phyloP scores from a whole-genome alignment of 2,113 vertebrate genomes.

The Pterocles gutturalis region DNA sequence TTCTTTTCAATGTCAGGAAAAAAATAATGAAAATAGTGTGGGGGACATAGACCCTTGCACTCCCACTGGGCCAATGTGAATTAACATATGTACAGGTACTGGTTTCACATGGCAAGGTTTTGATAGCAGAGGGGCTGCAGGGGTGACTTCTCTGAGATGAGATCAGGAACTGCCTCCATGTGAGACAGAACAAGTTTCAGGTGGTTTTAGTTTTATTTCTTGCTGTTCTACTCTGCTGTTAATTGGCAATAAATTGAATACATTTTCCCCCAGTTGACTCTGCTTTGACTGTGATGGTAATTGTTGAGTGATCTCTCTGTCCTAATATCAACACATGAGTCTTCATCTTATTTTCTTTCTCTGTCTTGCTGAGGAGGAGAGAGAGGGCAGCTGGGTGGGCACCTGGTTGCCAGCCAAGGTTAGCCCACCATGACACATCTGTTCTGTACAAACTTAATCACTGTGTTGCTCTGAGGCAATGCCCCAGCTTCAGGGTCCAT shows the following conservation, averaged over 20 bases:
- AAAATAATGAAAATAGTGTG: background rate
- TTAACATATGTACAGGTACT: fast-evolving
- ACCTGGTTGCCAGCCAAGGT: background rate
- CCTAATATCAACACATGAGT: background rate
- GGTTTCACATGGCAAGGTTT: background rate
- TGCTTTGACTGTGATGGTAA: background rate
- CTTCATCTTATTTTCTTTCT: background rate
- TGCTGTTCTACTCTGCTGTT: too few relatives aligned
- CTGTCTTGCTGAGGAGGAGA: background rate
- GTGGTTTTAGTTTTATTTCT: background rate
- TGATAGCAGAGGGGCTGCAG: background rate
- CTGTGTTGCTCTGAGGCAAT: background rate
- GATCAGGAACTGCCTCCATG: fast-evolving
- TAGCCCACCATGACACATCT: background rate
- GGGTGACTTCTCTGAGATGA: background rate
- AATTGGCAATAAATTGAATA: background rate
- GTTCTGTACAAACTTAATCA: background rate
- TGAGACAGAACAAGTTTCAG: background rate
- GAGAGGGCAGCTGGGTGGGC: background rate
- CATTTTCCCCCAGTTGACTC: fast-evolving
- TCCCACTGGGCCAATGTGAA: background rate
- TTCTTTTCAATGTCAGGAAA: background rate
- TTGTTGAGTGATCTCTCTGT: background rate
- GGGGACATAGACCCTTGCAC: background rate
- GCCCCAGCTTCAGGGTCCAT: background rate